A percentile compares a stretch with the other conserved stretches of the same genome.
Conservation (phyloP, 2,888 invertebrate genomes). For the Apodemia mormo region DNA sequence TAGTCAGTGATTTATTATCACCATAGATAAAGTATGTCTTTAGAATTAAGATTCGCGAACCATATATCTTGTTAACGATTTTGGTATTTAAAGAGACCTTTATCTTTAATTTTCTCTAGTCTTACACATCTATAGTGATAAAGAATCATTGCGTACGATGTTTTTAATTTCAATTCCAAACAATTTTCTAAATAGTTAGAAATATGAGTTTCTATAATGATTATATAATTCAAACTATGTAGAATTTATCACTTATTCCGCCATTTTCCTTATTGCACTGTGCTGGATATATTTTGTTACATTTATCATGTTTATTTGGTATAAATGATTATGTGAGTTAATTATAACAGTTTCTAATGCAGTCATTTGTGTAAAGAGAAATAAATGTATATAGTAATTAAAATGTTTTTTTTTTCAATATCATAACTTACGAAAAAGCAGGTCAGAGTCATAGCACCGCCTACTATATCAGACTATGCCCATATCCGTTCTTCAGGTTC, state of each 20-base stretch:
- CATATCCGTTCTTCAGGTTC: no score
- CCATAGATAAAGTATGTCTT: not conserved
- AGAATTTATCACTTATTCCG: no score
- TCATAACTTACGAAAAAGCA: no score
- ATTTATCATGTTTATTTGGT: not conserved
- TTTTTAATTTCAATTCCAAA: constrained; percentile 3
- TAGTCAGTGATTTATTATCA: not conserved
- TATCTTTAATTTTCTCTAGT: not conserved
- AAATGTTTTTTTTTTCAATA: not conserved
- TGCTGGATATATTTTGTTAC: no score
- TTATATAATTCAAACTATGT: no score
- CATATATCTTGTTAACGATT: not conserved
- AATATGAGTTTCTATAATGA: no score
- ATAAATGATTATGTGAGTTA: constrained; percentile 8
- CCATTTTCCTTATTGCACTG: no score
- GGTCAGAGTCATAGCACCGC: no score
- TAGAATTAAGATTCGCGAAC: not conserved
- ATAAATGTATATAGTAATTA: constrained; percentile 12
- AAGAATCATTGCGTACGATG: not conserved
- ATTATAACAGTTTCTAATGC: not conserved
- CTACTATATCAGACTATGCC: no score
- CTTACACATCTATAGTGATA: not conserved
- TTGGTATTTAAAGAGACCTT: not conserved
- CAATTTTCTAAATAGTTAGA: not conserved
- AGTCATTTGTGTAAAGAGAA: constrained; percentile 16